Conservation (phyloP, 1,140 invertebrate genomes). For the Cydia pomonella region DNA sequence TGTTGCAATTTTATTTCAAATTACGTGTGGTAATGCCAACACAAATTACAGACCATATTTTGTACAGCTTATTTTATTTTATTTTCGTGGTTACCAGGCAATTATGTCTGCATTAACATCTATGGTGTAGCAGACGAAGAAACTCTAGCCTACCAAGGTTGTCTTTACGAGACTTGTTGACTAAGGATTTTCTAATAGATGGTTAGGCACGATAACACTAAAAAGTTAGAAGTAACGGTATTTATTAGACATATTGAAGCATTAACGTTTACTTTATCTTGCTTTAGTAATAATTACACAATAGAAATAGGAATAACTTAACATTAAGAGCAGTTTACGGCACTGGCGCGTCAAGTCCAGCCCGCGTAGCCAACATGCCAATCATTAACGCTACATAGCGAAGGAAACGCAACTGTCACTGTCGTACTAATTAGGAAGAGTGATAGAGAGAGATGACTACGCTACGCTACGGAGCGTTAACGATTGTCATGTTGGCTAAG, state of each 20-base stretch:
- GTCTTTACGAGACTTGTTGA: background rate
- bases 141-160: background rate
- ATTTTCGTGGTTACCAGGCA: conserved; percentile 6
- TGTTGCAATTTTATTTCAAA: conserved; percentile 21
- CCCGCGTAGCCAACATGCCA: too few species aligned
- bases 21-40: conserved; percentile 1
- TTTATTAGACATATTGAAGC: too few species aligned
- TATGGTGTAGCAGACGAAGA: background rate
- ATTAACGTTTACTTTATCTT: background rate
- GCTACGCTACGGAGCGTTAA: too few species aligned
- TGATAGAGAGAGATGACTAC: too few species aligned
- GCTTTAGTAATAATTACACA: background rate
- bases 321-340: too few species aligned
- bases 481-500: too few species aligned
- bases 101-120: background rate
- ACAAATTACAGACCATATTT: conserved; percentile 8
- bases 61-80: background rate
- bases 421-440: too few species aligned
- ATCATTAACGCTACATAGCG: too few species aligned
- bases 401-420: too few species aligned
- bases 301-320: too few species aligned
- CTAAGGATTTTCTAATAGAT: background rate
- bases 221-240: too few species aligned
- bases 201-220: background rate
- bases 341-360: too few species aligned